Evolutionary conservation across 2,797 vertebrate species (phyloP).

Genomic region (Prionace glauca): DNA sequence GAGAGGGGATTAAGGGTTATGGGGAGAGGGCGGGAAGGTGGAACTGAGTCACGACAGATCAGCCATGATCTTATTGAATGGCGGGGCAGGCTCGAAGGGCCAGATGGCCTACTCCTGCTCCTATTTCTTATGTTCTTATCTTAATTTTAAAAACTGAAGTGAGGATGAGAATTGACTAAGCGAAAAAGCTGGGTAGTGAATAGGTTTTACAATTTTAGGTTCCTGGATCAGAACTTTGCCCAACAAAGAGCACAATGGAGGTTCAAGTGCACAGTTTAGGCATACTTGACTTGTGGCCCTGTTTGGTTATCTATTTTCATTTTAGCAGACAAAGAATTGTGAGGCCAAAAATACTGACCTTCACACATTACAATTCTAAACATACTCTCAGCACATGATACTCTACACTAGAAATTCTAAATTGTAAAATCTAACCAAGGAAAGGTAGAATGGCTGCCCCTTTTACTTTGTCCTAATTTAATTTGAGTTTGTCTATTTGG

Average conservation of each 20-base stretch:
- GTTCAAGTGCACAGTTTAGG: not conserved
- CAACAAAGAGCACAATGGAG: not conserved
- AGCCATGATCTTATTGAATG: too few species aligned
- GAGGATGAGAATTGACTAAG: not conserved
- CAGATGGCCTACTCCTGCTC: too few species aligned
- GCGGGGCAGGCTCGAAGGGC: too few species aligned
- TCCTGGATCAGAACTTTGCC: not conserved
- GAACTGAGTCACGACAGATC: too few species aligned
- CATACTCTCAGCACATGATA: not conserved
- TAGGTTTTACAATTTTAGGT: not conserved
- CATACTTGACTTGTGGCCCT: not conserved
- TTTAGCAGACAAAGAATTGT: not conserved
- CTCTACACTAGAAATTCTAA: not conserved
- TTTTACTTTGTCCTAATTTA: too few species aligned
- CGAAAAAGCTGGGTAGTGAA: not conserved
- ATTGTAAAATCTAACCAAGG: not conserved
- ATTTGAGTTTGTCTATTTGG: too few species aligned
- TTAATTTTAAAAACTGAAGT: not conserved
- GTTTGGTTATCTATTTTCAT: not conserved
- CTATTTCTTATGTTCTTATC: too few species aligned
- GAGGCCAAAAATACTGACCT: not conserved
- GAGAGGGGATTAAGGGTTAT: too few species aligned
- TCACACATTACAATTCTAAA: not conserved
- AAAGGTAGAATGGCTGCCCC: not conserved
- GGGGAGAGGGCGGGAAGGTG: too few species aligned